phyloP scores from a whole-genome alignment of 2,888 invertebrate genomes.

The Endotricha flammealis region DNA sequence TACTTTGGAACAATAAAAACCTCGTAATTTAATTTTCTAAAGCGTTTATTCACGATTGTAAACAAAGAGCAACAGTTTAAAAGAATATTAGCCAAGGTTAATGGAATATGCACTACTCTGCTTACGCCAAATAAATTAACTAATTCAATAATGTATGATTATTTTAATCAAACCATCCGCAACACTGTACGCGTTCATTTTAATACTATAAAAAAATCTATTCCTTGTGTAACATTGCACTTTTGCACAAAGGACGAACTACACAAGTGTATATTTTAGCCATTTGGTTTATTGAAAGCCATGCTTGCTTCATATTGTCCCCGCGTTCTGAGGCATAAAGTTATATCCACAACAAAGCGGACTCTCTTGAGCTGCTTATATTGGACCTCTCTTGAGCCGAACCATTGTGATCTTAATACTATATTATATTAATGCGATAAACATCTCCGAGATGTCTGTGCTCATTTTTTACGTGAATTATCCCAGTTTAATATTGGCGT shows the following conservation, averaged over 20 bases:
- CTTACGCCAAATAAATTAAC: background rate
- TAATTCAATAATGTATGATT: background rate
- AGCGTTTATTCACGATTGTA: too few relatives aligned
- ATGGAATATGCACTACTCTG: too few relatives aligned
- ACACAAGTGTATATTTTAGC: slow-evolving; percentile 54
- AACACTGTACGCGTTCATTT: too few relatives aligned
- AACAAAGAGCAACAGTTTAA: too few relatives aligned
- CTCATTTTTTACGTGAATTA: slow-evolving; percentile 60
- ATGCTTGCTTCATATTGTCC: slow-evolving; percentile 58
- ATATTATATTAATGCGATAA: slow-evolving; percentile 78
- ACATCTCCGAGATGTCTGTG: slow-evolving; percentile 63
- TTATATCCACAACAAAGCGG: slow-evolving; percentile 76
- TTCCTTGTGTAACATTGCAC: slow-evolving; percentile 47
- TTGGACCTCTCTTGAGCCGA: slow-evolving; percentile 73
- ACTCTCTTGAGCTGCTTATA: slow-evolving; percentile 68
- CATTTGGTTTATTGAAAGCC: slow-evolving; percentile 70
- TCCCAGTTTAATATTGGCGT: slow-evolving; percentile 63
- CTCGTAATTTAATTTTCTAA: too few relatives aligned
- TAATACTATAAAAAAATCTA: slow-evolving; percentile 7
- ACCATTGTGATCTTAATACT: slow-evolving; percentile 75
- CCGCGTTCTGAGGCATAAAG: slow-evolving; percentile 69
- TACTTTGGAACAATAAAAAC: too few relatives aligned
- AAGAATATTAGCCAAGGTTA: background rate
- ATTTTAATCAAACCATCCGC: background rate
- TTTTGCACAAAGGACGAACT: slow-evolving; percentile 62